These are phyloP conservation scores for Hydrocynus forskahlii DNA, from an alignment of 2,797 vertebrate genomes.

Conservation along the genomic window DNA sequence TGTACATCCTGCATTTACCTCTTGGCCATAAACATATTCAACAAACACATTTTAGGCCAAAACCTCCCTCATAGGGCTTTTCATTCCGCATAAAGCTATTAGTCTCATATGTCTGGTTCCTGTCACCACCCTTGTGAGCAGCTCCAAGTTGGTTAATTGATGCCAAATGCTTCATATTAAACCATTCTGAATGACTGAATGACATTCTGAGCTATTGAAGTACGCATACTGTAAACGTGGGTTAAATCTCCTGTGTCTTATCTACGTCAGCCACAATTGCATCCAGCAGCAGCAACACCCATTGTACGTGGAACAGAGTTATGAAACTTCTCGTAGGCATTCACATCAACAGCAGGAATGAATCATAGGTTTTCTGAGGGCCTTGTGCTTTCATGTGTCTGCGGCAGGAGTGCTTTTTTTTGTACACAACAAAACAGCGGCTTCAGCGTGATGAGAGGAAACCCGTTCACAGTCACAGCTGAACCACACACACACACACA, in stretches of 20 bases:
- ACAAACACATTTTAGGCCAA: too few relatives aligned
- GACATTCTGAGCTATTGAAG: neutral
- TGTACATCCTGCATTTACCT: neutral
- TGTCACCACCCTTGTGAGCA: neutral
- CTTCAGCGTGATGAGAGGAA: slow-evolving; percentile 58
- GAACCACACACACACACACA: slow-evolving; percentile 12
- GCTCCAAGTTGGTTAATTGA: too few relatives aligned
- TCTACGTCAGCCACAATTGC: neutral
- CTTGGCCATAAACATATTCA: too few relatives aligned
- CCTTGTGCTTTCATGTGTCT: slow-evolving; percentile 33
- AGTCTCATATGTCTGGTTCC: neutral
- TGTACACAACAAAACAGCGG: slow-evolving; percentile 16
- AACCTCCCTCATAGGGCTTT: too few relatives aligned
- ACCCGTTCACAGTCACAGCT: slow-evolving; percentile 51
- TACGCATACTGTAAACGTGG: too few relatives aligned
- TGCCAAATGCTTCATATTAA: neutral
- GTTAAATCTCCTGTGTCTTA: too few relatives aligned
- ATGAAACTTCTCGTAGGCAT: neutral
- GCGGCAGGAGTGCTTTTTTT: slow-evolving; percentile 24
- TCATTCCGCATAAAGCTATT: neutral
- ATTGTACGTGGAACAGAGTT: neutral
- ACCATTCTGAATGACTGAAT: neutral
- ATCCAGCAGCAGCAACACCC: neutral
- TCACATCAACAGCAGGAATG: slow-evolving; percentile 27
- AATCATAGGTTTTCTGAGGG: slow-evolving; percentile 39